Evolutionary conservation across 2,888 invertebrate species (phyloP).

Genomic region (Cryptocephalus moraei): DNA sequence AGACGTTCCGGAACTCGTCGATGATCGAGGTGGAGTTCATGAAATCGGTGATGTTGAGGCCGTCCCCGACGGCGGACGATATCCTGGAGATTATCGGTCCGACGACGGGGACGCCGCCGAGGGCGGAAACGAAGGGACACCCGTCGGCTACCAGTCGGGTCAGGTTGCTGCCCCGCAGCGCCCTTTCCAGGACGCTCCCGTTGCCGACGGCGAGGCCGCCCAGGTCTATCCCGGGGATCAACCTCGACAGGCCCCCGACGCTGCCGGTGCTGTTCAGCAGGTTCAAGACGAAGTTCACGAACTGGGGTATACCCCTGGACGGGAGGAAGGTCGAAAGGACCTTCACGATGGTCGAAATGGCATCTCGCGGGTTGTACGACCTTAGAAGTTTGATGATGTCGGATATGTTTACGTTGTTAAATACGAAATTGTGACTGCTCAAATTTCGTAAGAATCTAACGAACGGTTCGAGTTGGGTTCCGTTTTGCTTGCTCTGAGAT

Average conservation of each 20-base stretch:
- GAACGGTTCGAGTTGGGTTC: not conserved
- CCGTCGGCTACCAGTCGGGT: too few relatives aligned
- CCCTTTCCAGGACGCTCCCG: too few relatives aligned
- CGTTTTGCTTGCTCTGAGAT: slow-evolving; percentile 2
- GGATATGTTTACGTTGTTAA: slow-evolving; percentile 5
- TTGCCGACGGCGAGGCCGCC: too few relatives aligned
- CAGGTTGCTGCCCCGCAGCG: too few relatives aligned
- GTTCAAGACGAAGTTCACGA: slow-evolving; percentile 2
- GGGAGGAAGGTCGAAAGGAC: slow-evolving; percentile 3
- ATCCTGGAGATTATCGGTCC: too few relatives aligned
- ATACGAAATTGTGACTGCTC: slow-evolving; percentile 3
- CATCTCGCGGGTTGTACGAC: slow-evolving; percentile 3
- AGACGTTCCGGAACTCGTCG: too few relatives aligned
- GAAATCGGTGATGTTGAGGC: too few relatives aligned
- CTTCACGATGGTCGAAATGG: not conserved
- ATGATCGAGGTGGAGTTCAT: too few relatives aligned
- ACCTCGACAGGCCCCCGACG: not conserved
- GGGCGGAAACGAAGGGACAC: too few relatives aligned
- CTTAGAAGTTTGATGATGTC: slow-evolving; percentile 6
- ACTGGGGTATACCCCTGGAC: slow-evolving; percentile 1
- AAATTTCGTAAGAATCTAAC: slow-evolving; percentile 1
- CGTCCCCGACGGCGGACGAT: too few relatives aligned
- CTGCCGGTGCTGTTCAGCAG: not conserved
- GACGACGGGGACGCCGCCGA: too few relatives aligned
- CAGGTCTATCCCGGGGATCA: slow-evolving; percentile 1